Evolutionary conservation across 30 jellyfish, hydroid and myxozoan species (phyloP).

Genomic region (Chrysaora quinquecirrha): DNA sequence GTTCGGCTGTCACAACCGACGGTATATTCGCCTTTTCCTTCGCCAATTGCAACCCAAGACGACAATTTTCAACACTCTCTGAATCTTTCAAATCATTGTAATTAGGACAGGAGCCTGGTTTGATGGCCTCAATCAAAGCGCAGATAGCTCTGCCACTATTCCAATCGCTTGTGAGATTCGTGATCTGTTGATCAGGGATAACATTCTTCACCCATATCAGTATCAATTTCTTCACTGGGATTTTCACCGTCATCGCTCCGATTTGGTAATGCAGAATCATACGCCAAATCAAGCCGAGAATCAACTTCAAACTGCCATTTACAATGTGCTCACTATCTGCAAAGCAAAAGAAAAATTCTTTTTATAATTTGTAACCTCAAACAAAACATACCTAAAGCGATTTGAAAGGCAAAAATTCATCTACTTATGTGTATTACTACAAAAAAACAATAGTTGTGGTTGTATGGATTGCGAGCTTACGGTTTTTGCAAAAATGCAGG

Average conservation of each 20-base stretch:
- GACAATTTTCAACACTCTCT: constrained; percentile 71
- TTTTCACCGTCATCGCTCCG: constrained; percentile 82
- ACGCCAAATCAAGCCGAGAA: constrained; percentile 96
- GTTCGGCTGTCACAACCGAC: constrained; percentile 78
- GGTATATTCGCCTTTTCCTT: constrained; percentile 85
- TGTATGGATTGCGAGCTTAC: too few relatives aligned
- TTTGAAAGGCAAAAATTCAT: too few relatives aligned
- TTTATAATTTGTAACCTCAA: too few relatives aligned
- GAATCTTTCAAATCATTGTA: constrained; percentile 67
- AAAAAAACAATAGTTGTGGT: too few relatives aligned
- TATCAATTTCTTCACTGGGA: constrained; percentile 86
- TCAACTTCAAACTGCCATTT: constrained; percentile 87
- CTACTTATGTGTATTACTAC: too few relatives aligned
- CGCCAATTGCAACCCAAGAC: constrained; percentile 85
- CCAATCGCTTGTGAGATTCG: constrained; percentile 95
- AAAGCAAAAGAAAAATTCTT: not conserved
- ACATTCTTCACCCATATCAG: constrained; percentile 89
- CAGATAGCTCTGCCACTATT: constrained; percentile 93
- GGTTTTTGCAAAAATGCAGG: too few relatives aligned
- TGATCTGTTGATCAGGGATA: constrained; percentile 81
- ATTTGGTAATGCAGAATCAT: constrained; percentile 95
- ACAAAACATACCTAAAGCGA: too few relatives aligned
- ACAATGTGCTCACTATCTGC: constrained; percentile 95
- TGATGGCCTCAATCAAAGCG: constrained; percentile 82
- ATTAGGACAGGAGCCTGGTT: constrained; percentile 90